Evolutionary conservation across 1,140 invertebrate species (phyloP), one percentile per base, ranked within the genome.

Genomic region (Ridgeia piscesae): DNA sequence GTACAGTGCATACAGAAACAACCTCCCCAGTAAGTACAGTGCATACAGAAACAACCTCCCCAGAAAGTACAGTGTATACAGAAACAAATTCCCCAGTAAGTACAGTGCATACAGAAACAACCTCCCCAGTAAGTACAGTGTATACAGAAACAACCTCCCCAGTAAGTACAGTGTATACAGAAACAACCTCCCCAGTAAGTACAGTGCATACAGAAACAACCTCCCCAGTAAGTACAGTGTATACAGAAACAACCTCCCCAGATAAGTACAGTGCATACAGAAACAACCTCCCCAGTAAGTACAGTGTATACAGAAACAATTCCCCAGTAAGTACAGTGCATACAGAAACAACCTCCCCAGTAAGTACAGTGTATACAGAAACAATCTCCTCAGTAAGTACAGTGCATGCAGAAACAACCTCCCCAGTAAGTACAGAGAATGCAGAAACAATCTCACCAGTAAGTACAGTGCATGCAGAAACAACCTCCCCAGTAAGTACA

Each of bases 401-500:
- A n/a, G n/a, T n/a, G n/a, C n/a, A n/a, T n/a, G n/a, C n/a, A n/a
- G n/a, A n/a, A n/a, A n/a, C n/a, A n/a, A n/a, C n/a, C n/a, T n/a
- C n/a, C n/a, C 95, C 89, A 93, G 95, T 96, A 35, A 91, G 42
- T 91, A 91, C 8, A 34, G n/a, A 27, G 58, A 21, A 8, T 21
- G 11, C 6, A 77, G 58, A 21, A 8, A 77, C 58, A 77, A 77
- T 77, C 17, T 77, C 58, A 9, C 58, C 6, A 21, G 58, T 77
- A 21, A 77, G 27, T 31, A n/a, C n/a, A n/a, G n/a, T n/a, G n/a
- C n/a, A n/a, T n/a, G n/a, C n/a, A n/a, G n/a, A n/a, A n/a, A n/a
- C n/a, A n/a, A n/a, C n/a, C n/a, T n/a, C n/a, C n/a, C 95, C 89
- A 93, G 95, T 96, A 35, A 91, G 42, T 91, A 91, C 8, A 34